Evolutionary conservation across 1,140 invertebrate species (phyloP), one percentile per base, ranked within the genome.

Genomic region (Penaeus indicus): DNA sequence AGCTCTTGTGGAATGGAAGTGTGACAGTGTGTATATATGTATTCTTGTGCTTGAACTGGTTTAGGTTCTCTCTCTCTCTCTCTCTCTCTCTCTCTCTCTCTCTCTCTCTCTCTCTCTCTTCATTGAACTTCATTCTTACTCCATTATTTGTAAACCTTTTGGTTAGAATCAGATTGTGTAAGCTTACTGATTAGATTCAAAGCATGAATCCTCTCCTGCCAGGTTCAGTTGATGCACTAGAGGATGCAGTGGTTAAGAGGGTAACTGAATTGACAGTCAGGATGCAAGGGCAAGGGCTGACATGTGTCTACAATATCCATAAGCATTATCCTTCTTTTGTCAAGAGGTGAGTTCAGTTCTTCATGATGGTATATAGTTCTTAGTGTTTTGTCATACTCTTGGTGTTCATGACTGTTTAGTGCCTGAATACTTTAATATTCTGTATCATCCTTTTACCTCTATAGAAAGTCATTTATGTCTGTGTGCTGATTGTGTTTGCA

Each of bases 271-370:
- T 91, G 60, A 85, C 91, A 38, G 64, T 62, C 10, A 85, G 91
- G 10, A 90, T 92, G 84, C 90, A 91, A 60, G 92, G 88, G 22
- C 91, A 92, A 22, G 93, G 93, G 78, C 92, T 91, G 38, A 85
- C 85, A 19, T 93, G 92, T 25, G 91, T 92, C 64, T 94, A 94
- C 75, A 92, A 95, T 0, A 93, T 93, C n/a, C 94, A 94, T 90
- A 91, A 95, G 3, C 93, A 94, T 89, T 94, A 88, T 92, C 93
- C 79, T 93, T 92, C 91, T 92, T 94, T 93, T 94, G 92, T 93
- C 92, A 90, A 92, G 94, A 88, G 91, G 91, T 47, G 87, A 38
- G 54, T 90, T 92, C 2, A 87, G 7, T 75, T n/a, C n/a, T 27
- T 75, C 25, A 32, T 38, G n/a, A 75, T 19, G 18, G 27, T 32